Evolutionary conservation across 2,888 invertebrate genomes (phyloP), one percentile per base, ranked within the genome.

Genomic region (Trissolcus japonicus): DNA sequence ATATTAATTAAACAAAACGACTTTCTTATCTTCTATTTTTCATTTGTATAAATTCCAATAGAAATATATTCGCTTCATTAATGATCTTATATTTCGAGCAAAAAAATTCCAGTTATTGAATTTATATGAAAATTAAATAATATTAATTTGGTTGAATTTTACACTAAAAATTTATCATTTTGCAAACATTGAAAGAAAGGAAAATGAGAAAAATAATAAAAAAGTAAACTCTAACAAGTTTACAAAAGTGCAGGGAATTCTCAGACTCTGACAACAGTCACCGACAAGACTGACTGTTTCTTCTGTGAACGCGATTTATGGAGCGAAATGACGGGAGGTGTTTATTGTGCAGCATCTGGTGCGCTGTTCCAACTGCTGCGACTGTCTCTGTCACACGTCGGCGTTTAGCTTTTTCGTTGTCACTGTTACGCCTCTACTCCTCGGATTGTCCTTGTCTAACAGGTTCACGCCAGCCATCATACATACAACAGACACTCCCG

Each of bases 241-340:
- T 4, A 16, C 16, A 2, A 35, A 69, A 56, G 56, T 50, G 41
- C 13, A 67, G 62, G 61, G 66, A 61, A 60, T 73, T 61, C 66
- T 66, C 73, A 17, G 46, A 40, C 41, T 73, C 66, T 65, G 73
- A 61, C 73, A 73, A 54, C 66, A 51, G 59, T 56, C 16, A 50
- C 25, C 54, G 19, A 59, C 83, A 85, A 84, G 84, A 84, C 84
- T 86, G 87, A 87, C 86, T 86, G 87, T 88, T 88, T 86, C 88
- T 87, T 87, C 87, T 86, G 86, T 86, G 84, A 86, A 87, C 83
- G 86, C 88, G 87, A 88, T 88, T 88, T 88, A 88, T 88, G 88
- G 88, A 87, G 86, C 87, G 81, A 87, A 87, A 87, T 88, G 88
- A 88, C 88, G 88, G 87, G 87, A 88, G 88, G 88, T 88, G 88